Evolutionary conservation across 2,888 invertebrate species (phyloP), one percentile per base, ranked within the genome.

Genomic region (Aproaerema taeniolella): DNA sequence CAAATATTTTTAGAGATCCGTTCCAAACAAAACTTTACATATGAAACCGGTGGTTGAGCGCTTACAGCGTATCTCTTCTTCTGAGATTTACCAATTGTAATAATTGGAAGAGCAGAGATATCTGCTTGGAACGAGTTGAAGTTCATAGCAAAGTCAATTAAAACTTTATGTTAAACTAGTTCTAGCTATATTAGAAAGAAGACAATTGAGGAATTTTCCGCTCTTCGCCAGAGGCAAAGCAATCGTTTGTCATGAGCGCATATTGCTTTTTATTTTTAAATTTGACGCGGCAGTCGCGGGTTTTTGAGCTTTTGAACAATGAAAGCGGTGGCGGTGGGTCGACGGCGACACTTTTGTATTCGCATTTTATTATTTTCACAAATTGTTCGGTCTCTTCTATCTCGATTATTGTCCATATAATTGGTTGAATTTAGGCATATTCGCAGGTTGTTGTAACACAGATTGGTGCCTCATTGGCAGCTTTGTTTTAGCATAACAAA

Each of bases 331-430:
- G n/a, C n/a, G n/a, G n/a, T n/a, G 7, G 26, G 12, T 13, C 11
- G 16, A 12, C n/a, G 26, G 15, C 48, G 50, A 35, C 46, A 44
- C 53, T 59, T 67, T 61, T 73, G 67, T 74, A 50, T n/a, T 38
- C 45, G 46, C 43, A 54, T 60, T 65, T 67, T 62, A 58, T 63
- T 72, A 66, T 67, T 67, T 66, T 67, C 65, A 67, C 69, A 70
- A 78, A 77, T 76, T 67, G 67, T 61, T 46, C 60, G 56, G 50
- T 52, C 58, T 62, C 64, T 53, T 61, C 68, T 67, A 72, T 72
- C 67, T 71, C 67, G 66, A 79, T 76, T 71, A 82, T 82, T 81
- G 81, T 77, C 76, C 77, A 75, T 70, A 70, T 80, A 82, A 85
- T 83, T 83, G 79, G 72, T 46, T 61, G 71, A 68, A 69, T 68